Evolutionary conservation across 2,888 invertebrate species (phyloP).

Genomic region (Tryphoninae sp.): DNA sequence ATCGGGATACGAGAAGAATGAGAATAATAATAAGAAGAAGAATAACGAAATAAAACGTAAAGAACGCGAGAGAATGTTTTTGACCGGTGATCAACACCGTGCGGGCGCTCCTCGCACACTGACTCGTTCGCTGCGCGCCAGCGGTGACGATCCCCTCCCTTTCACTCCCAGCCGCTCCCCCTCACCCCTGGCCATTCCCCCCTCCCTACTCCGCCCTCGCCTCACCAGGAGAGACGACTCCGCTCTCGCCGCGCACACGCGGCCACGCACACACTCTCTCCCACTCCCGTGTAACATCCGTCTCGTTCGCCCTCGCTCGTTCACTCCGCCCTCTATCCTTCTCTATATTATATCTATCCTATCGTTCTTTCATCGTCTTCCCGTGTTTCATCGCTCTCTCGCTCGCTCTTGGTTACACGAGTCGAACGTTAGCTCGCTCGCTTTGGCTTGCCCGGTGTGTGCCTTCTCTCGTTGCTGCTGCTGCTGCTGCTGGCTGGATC

Average conservation of each 20-base stretch:
- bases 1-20: neutral
- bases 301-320: neutral
- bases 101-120: conserved; percentile 76
- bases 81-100: conserved; percentile 71
- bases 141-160: conserved; percentile 63
- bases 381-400: conserved; percentile 58
- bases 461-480: conserved; percentile 39
- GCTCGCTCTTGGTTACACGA: conserved; percentile 53
- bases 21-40: neutral
- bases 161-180: conserved; percentile 47
- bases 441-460: conserved; percentile 51
- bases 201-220: conserved; percentile 29
- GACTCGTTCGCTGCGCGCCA: conserved; percentile 68
- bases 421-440: conserved; percentile 54
- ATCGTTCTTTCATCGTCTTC: conserved; percentile 56
- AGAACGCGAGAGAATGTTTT: conserved; percentile 59
- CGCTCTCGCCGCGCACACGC: conserved; percentile 63
- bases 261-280: conserved; percentile 55
- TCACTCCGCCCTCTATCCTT: conserved; percentile 22
- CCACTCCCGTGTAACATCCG: neutral
- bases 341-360: neutral
- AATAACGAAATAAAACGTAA: conserved; percentile 38
- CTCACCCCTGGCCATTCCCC: conserved; percentile 29
- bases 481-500: conserved; percentile 68
- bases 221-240: conserved; percentile 24